Base-by-base conservation (phyloP, 1,140 invertebrate genomes). In the Apis mellifera region DNA sequence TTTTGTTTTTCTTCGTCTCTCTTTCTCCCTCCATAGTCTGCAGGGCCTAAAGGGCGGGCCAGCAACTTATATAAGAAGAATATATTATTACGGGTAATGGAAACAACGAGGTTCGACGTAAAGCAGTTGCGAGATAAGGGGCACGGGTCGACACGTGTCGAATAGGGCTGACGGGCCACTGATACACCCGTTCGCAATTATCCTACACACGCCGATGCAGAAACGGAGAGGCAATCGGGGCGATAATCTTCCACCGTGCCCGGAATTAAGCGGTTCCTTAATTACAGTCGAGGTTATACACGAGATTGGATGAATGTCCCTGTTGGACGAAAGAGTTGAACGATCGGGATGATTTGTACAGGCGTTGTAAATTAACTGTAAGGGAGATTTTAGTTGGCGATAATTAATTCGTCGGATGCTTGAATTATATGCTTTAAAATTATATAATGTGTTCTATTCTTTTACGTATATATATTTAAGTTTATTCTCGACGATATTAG, bases 21-120 rank as follows among this genome's bases (percentile, higher is more conserved):
- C 32, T 48, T 21, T n/a, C 13, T 19, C 13, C n/a, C 32, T 19
- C 7, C 15, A 13, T 62, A 15, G 69, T 21, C 59, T 57, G 57
- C 26, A 76, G 85, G 66, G 76, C 74, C 73, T 26, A 19, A 50
- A 77, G 75, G 78, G 9, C 71, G 64, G 32, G 23, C 66, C 9
- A 8, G 13, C 59, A 81, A 84, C 78, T 91, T 90, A 90, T 90
- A 90, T 91, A 91, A 90, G 91, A 92, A 91, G 91, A 92, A 94
- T 94, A 93, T 93, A 94, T 94, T 94, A 94, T 94, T 93, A 91
- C 85, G 90, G 89, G 90, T 93, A 93, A 93, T 92, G 90, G 88
- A 92, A 89, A 90, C 87, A 88, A 85, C 66, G 80, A 17, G 62
- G 78, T 89, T 75, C 62, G 75, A 84, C 78, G 83, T 86, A 86